A percentile compares a stretch with the other conserved stretches of the same genome.
Evolutionary conservation across 1,140 invertebrate species (phyloP).

Genomic region (Helicoverpa zea): DNA sequence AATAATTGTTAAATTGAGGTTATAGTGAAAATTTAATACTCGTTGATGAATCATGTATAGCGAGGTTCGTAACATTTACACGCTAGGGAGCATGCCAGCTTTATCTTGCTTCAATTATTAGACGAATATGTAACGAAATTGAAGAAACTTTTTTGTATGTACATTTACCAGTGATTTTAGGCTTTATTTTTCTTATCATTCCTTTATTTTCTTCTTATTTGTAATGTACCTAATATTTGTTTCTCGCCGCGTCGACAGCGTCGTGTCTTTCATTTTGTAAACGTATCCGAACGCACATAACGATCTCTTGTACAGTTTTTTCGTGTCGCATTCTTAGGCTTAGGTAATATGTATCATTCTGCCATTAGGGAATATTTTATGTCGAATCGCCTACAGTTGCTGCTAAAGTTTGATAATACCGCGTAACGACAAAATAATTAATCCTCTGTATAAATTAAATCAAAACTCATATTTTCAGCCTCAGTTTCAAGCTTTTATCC

Average conservation of each 20-base stretch:
- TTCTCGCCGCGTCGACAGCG: slow-evolving; percentile 12
- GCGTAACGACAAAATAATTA: not conserved
- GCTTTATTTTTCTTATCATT: slow-evolving; percentile 45
- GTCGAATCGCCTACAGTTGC: slow-evolving; percentile 3
- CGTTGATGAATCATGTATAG: slow-evolving; percentile 79
- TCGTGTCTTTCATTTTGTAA: slow-evolving; percentile 26
- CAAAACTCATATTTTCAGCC: not conserved
- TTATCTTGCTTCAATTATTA: slow-evolving; percentile 25
- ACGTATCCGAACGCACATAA: slow-evolving; percentile 56
- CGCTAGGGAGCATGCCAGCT: slow-evolving; percentile 47
- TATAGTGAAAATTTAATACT: slow-evolving; percentile 85
- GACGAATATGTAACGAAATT: slow-evolving; percentile 4
- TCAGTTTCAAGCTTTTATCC: not conserved
- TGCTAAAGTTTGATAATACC: slow-evolving; percentile 6
- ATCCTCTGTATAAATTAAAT: too few species aligned
- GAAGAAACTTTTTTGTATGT: slow-evolving; percentile 1
- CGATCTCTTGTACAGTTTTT: slow-evolving; percentile 59
- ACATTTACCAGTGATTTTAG: slow-evolving; percentile 15
- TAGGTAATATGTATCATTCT: slow-evolving; percentile 41
- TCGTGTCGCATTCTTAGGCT: slow-evolving; percentile 43
- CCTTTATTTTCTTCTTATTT: slow-evolving; percentile 48
- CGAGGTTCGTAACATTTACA: slow-evolving; percentile 62
- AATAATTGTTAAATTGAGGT: slow-evolving; percentile 81
- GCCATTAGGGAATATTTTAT: slow-evolving; percentile 37
- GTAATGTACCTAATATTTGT: slow-evolving; percentile 13